Evolutionary conservation across 2,888 invertebrate species (phyloP).

Genomic region (Cosmia trapezina): DNA sequence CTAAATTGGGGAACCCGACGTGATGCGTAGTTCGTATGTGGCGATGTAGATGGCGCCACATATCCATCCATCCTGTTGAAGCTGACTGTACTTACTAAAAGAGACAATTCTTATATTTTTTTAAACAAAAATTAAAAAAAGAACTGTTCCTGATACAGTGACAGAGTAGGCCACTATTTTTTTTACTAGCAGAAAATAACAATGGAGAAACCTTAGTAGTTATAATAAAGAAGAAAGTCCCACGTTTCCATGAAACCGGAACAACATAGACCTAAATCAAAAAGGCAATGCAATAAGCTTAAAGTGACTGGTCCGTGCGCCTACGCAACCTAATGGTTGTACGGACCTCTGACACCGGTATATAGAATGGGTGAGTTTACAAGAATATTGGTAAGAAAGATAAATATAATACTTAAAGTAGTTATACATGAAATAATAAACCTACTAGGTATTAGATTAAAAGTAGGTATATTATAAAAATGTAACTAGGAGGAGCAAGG

Average conservation of each 20-base stretch:
- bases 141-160: not conserved
- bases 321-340: conserved; percentile 59
- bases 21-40: no score
- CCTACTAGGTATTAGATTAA: no score
- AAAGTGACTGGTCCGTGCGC: conserved; percentile 42
- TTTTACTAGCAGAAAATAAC: not conserved
- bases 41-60: no score
- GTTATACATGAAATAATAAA: no score
- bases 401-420: not conserved
- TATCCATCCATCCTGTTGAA: not conserved
- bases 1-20: no score
- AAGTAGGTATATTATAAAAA: no score
- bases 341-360: conserved; percentile 54
- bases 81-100: no score
- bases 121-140: not conserved
- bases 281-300: conserved; percentile 52
- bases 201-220: not conserved
- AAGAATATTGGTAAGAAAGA: conserved; percentile 40
- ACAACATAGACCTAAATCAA: conserved; percentile 57
- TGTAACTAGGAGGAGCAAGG: no score
- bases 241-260: conserved; percentile 41
- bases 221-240: conserved; percentile 30
- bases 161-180: not conserved
- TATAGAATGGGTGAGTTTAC: conserved; percentile 38
- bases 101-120: not conserved